These are phyloP conservation scores for Diaperis boleti DNA, from an alignment of 2,888 invertebrate genomes.

Conservation along the genomic window DNA sequence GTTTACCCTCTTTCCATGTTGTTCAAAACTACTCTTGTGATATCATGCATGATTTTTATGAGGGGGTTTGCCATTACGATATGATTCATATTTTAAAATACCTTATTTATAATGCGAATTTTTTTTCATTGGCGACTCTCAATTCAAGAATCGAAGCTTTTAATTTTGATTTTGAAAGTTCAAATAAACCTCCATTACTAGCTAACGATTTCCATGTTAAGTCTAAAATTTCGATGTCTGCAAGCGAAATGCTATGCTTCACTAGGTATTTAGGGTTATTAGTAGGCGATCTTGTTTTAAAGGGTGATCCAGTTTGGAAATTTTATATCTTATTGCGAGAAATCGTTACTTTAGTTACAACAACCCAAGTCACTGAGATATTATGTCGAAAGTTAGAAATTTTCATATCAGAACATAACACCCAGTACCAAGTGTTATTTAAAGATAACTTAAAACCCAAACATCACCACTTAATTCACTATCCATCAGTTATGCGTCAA, in stretches of 20 bases:
- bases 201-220: not conserved
- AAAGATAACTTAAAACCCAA: not conserved
- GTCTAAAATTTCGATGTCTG: constrained; percentile 2
- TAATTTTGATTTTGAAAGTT: not conserved
- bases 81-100: constrained; percentile 7
- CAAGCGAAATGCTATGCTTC: not conserved
- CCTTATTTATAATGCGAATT: not conserved
- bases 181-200: too few species aligned
- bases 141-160: not conserved
- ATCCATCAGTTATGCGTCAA: not conserved
- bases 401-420: not conserved
- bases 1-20: not conserved
- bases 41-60: not conserved
- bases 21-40: not conserved
- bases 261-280: not conserved
- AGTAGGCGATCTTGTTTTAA: not conserved
- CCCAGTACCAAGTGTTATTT: not conserved
- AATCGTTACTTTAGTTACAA: not conserved
- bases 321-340: not conserved
- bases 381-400: too few species aligned
- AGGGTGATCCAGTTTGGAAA: not conserved
- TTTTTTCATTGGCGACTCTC: not conserved
- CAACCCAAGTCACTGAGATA: not conserved
- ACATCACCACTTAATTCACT: not conserved
- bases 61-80: constrained; percentile 5